Base-by-base conservation (phyloP, 2,113 vertebrate species). In the Syngnathoides biaculeatus region DNA sequence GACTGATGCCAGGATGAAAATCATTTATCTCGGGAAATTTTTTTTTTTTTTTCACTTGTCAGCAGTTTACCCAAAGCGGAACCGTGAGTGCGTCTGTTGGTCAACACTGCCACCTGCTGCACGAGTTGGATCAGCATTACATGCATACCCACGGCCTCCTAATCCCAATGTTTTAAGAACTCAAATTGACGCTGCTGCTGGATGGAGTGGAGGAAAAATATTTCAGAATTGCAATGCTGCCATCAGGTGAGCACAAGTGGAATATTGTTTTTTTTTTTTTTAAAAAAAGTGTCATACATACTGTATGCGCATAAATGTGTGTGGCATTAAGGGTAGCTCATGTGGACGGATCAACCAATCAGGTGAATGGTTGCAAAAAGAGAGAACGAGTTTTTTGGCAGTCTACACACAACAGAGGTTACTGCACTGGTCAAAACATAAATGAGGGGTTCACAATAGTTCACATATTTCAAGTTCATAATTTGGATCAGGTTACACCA, bases 91-190 rank as follows among this genome's bases (percentile, higher is more conserved):
- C 56, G 68, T 73, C 14, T 50, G 52, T 43, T 50, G 53, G 78
- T 72, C 78, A 81, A 78, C 38, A 72, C 39, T 71, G 77, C 68
- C 84, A 80, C 69, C 88, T 81, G 78, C 52, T 61, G 11, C 17
- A 71, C 27, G 0, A 11, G 22, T 56, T 30, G 4, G 9, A 2
- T 7, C 27, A 35, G 3, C 14, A 19, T 47, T 8, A 3, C 45
- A 47, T 47, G 45, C 45, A 5, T 47, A 7, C 45, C 8, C 45
- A 47, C 45, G 17, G 15, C 45, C 8, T 47, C 45, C 17, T 47
- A 47, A 47, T 47, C 17, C 5, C 45, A 8, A 45, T 14, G 43
- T 45, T 12, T 24, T 24, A 12, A 26, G n/a, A 30, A 56, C 55
- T 56, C 13, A 15, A 15, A 5, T 24, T 22, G n/a, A 3, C 4